Evolutionary conservation across 2,888 invertebrate species (phyloP).

Genomic region (Phania funesta): DNA sequence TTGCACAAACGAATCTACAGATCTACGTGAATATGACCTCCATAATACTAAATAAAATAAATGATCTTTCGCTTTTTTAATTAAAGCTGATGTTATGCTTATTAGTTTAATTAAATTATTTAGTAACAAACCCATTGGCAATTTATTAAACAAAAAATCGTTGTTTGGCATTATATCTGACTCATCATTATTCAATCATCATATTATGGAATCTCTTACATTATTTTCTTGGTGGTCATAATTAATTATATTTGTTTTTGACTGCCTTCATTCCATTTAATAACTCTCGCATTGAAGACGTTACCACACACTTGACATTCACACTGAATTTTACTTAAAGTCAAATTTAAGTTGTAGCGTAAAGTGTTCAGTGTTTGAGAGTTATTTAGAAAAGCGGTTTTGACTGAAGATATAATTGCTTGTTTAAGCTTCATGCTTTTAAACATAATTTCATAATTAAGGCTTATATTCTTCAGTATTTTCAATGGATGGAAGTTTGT

Average conservation of each 20-base stretch:
- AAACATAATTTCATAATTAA: background rate
- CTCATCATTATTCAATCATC: background rate
- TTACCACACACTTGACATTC: conserved; percentile 55
- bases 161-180: background rate
- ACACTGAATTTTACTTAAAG: conserved; percentile 47
- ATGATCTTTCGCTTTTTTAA: too few species aligned
- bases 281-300: conserved; percentile 21
- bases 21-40: too few species aligned
- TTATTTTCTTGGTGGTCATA: background rate
- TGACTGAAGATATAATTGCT: background rate
- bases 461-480: background rate
- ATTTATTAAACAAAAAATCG: too few species aligned
- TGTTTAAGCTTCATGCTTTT: background rate
- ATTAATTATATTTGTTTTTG: background rate
- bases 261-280: conserved; percentile 48
- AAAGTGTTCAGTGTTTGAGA: too few species aligned
- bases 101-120: too few species aligned
- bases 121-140: too few species aligned
- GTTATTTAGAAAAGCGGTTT: too few species aligned
- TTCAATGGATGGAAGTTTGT: background rate
- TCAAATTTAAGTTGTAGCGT: background rate
- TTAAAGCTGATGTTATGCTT: too few species aligned
- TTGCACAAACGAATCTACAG: too few species aligned
- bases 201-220: background rate
- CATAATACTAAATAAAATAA: too few species aligned